Conservation (phyloP, 2,113 vertebrate species). For the Porphyrio hochstetteri region DNA sequence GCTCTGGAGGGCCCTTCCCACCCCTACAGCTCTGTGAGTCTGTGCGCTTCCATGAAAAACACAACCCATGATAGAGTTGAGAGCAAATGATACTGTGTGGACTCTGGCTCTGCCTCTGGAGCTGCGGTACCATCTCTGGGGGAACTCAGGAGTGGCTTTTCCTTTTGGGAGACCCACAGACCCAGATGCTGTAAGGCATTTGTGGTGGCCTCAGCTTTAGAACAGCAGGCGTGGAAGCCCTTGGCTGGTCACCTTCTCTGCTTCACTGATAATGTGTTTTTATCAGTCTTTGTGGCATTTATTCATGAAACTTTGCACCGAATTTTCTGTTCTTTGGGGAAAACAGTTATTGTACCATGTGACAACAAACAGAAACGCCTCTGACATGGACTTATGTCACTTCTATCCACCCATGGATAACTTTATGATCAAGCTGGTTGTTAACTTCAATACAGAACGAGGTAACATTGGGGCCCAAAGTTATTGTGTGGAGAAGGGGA, state of each 20-base stretch:
- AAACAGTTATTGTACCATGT: neutral
- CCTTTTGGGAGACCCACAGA: neutral
- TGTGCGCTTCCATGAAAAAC: neutral
- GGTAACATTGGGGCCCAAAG: neutral
- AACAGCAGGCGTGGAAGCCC: slow-evolving; percentile 27
- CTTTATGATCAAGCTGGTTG: neutral
- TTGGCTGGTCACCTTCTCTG: slow-evolving; percentile 43
- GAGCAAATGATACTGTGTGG: neutral
- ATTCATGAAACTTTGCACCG: slow-evolving; percentile 58
- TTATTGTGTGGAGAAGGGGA: neutral
- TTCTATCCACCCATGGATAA: neutral
- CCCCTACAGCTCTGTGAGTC: no score
- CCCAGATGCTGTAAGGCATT: neutral
- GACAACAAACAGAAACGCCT: slow-evolving; percentile 47
- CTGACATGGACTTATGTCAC: neutral
- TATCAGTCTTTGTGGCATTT: slow-evolving; percentile 32
- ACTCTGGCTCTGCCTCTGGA: neutral
- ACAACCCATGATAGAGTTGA: neutral
- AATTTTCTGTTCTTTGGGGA: slow-evolving; percentile 61
- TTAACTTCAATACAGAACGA: neutral
- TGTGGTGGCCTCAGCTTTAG: neutral
- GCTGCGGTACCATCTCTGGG: neutral
- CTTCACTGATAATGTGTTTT: slow-evolving; percentile 1
- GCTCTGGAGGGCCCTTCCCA: no score
- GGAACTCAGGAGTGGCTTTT: neutral